Base-by-base conservation (phyloP, 2,888 invertebrate species). In the Megaustenia siamemsis region DNA sequence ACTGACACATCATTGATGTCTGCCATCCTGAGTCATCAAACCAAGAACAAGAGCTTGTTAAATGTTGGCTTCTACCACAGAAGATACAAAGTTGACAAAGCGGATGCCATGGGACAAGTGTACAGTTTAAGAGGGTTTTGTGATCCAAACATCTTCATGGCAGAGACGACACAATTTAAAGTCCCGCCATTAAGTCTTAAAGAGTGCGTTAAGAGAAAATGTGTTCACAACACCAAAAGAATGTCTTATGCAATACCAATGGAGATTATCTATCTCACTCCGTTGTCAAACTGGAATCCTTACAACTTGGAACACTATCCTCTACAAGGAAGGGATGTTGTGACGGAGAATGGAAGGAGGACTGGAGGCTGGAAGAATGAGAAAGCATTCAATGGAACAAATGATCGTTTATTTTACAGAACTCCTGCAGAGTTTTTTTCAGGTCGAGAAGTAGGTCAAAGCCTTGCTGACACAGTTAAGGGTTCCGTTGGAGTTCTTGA, bases 231-330 rank as follows among this genome's bases (percentile, higher is more conserved):
- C 3, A 38, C 75, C 8, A 84, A 90, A 49, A 66, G 89, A 56
- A 89, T 87, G 76, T 88, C 91, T 6, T 92, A 90, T 76, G 91
- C 92, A 43, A 89, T 92, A 10, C 92, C 92, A 0, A 86, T 92
- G 45, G 92, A 92, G 82, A 86, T 92, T 43, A 86, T 92, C 76
- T 92, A 89, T 89, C 66, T 90, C 82, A 92, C 91, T 0, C 92
- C 92, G 0, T 87, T 92, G n/a, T 79, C 86, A 15, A 79, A 76
- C 24, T 93, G 93, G 93, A 92, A 92, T 84, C 92, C 93, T 0
- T 90, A 90, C 84, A 83, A 90, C 43, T 60, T 93, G 1, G 28
- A 63, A 10, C 87, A 40, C n/a, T n/a, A 24, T 10, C 53, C 63
- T 0, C 10, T 28, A 12, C 32, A 81, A n/a, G 24, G 35, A 78